Base-by-base conservation (phyloP, 2,888 invertebrate species). In the Amiota minor region DNA sequence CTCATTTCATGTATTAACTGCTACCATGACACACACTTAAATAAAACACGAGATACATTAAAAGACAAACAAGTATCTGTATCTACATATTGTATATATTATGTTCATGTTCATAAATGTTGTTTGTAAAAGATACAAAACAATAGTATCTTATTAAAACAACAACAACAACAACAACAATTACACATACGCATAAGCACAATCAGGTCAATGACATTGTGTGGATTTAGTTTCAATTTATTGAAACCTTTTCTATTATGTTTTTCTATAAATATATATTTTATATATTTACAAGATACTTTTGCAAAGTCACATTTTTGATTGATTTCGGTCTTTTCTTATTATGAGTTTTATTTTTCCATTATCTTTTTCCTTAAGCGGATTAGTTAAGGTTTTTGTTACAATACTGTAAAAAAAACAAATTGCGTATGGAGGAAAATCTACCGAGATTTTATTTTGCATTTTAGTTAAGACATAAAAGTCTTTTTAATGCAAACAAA, bases 271-370 rank as follows among this genome's bases (percentile, higher is more conserved):
- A 6, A n/a, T n/a, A n/a, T 35, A 6, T 35, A 4, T 4, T 35
- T 4, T 35, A 35, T 35, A 6, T 35, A 35, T 35, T 35, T 35
- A 35, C 35, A 75, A 20, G 62, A 16, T 77, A 83, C 80, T 75
- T 83, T 84, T 82, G 84, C 82, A 81, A 83, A 83, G 83, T 83
- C 82, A 85, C 82, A 84, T 79, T 80, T 79, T 85, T 83, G 85
- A 83, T 83, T 85, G 82, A 83, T 85, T 85, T 83, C 76, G 77
- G 35, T 35, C 35, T 35, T 35, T 35, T 35, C 35, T 35, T 35
- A 35, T 35, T 35, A 35, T 47, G 20, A 62, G 14, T 47, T 65
- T 65, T 47, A 35, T 47, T 16, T 46, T 9, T 11, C 9, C 20
- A 10, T 14, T 12, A 18, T 47, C 35, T 18, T 9, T 47, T 45